Conservation (phyloP, 2,797 vertebrate species). For the Parauchenoglanis ngamensis region DNA sequence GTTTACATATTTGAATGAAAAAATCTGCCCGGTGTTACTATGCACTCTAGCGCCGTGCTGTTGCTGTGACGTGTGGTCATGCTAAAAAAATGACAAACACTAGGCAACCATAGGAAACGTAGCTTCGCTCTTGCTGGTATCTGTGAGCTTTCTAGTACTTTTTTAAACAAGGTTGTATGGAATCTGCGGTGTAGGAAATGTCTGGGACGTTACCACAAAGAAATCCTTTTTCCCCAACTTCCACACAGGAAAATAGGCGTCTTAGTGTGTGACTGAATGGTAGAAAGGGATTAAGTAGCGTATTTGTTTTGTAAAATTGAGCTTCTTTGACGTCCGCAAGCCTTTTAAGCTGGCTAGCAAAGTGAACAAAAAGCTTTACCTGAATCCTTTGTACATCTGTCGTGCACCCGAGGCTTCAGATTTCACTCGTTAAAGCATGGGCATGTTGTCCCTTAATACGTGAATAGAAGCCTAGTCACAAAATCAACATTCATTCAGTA, state of each 20-base stretch:
- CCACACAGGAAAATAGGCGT: not conserved
- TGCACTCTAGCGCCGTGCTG: not conserved
- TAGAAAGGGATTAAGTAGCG: not conserved
- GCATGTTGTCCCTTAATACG: too few relatives aligned
- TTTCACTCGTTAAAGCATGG: not conserved
- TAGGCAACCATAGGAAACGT: not conserved
- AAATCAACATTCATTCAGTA: not conserved
- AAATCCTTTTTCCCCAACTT: not conserved
- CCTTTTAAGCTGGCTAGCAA: not conserved
- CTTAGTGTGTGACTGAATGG: not conserved
- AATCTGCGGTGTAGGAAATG: not conserved
- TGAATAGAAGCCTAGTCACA: not conserved
- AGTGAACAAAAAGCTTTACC: not conserved
- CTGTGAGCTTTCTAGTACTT: not conserved
- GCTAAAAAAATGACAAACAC: not conserved
- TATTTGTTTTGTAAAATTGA: constrained; percentile 3
- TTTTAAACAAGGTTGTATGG: not conserved
- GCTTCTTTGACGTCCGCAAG: not conserved
- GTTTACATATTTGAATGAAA: not conserved
- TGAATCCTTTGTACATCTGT: not conserved
- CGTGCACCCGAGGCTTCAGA: not conserved
- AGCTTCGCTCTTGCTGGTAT: not conserved
- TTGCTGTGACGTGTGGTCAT: not conserved
- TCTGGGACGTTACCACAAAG: not conserved
- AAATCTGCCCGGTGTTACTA: not conserved